Percentiles rank a stretch among this genome's conserved stretches.
Evolutionary conservation across 2,113 vertebrate genomes (phyloP).

Genomic region (Nymphicus hollandicus): DNA sequence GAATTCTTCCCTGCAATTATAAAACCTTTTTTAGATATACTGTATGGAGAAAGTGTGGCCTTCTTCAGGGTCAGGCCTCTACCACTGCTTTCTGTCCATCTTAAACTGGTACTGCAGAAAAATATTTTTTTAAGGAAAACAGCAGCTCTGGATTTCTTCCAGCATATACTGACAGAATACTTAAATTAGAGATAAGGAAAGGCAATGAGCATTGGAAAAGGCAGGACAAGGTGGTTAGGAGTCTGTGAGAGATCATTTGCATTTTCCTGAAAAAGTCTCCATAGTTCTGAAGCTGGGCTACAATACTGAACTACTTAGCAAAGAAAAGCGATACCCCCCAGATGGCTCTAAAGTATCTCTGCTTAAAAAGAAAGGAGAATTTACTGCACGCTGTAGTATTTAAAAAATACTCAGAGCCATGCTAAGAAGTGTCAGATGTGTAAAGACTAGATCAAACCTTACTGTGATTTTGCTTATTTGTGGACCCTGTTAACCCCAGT

Average conservation of each 20-base stretch:
- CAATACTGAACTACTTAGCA: neutral
- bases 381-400: neutral
- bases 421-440: neutral
- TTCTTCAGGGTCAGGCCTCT: neutral
- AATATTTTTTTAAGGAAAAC: neutral
- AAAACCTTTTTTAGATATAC: neutral
- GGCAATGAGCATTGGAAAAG: neutral
- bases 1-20: neutral
- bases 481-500: neutral
- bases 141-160: neutral
- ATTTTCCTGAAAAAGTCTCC: neutral
- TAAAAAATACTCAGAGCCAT: neutral
- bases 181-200: constrained; percentile 5
- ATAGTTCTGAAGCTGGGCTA: neutral
- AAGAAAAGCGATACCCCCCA: neutral
- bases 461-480: rapidly evolving
- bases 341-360: neutral
- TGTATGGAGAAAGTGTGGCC: neutral
- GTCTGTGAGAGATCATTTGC: neutral
- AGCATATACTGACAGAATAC: neutral
- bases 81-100: neutral
- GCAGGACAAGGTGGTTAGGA: neutral
- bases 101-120: neutral
- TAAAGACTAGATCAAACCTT: neutral
- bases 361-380: neutral